Conservation (phyloP, 2,113 vertebrate species). For the Stercorarius parasiticus region DNA sequence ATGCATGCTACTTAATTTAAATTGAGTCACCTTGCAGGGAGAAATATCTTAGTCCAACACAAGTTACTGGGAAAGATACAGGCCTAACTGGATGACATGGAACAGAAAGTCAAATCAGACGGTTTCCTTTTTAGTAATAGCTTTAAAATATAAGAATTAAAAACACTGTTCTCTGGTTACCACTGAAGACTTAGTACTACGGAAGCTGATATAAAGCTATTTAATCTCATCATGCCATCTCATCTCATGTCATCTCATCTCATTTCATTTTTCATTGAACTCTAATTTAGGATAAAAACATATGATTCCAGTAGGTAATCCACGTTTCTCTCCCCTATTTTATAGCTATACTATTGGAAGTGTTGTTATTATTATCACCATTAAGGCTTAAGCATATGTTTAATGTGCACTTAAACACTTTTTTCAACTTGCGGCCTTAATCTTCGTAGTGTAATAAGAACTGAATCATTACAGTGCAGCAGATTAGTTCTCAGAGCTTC, state of each 20-base stretch:
- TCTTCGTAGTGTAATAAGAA: not conserved
- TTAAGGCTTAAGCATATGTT: conserved; percentile 24
- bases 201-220: not conserved
- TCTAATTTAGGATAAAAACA: conserved; percentile 25
- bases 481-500: conserved; percentile 23
- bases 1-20: not conserved
- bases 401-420: conserved; percentile 31
- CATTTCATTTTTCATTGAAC: not conserved
- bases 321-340: not conserved
- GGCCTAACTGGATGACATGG: not conserved
- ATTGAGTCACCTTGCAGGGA: conserved; percentile 6
- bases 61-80: not conserved
- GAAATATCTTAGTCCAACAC: not conserved
- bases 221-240: not conserved
- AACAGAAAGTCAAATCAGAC: not conserved
- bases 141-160: not conserved
- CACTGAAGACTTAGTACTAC: not conserved
- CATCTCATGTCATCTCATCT: not conserved
- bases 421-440: conserved; percentile 2
- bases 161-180: not conserved
- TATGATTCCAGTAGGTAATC: not conserved
- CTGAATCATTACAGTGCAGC: not conserved
- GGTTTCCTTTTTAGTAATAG: not conserved
- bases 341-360: not conserved
- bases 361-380: not conserved